phyloP scores from a whole-genome alignment of 2,113 vertebrate genomes.

The Ploceus nigricollis region DNA sequence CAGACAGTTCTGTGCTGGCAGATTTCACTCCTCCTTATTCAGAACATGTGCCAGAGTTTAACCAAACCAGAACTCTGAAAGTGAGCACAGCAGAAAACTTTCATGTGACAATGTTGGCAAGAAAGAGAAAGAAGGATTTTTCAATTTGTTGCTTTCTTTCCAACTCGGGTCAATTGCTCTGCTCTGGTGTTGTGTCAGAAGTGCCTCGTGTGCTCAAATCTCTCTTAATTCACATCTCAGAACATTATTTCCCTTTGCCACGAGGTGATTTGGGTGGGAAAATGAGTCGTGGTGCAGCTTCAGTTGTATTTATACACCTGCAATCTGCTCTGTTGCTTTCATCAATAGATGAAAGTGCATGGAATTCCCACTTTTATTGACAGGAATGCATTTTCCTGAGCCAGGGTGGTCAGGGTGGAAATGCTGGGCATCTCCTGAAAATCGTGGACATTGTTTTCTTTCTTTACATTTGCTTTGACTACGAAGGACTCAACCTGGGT shows the following conservation, averaged over 20 bases:
- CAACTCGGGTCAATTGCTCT: background rate
- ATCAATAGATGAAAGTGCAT: too few species aligned
- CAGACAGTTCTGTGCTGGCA: background rate
- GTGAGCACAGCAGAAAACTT: background rate
- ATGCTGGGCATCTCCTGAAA: background rate
- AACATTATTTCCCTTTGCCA: background rate
- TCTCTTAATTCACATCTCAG: background rate
- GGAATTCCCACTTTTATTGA: background rate
- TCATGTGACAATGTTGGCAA: background rate
- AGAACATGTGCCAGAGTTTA: background rate
- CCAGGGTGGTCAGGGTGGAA: background rate
- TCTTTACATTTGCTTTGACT: background rate
- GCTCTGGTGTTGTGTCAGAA: background rate
- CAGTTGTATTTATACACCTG: background rate
- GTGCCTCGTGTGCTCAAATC: background rate
- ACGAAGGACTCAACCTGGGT: rapidly evolving
- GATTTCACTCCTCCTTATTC: background rate
- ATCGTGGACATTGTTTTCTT: rapidly evolving
- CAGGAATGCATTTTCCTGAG: background rate
- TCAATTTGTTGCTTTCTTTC: background rate
- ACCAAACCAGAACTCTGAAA: background rate
- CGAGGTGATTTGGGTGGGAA: background rate
- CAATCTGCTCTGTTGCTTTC: background rate
- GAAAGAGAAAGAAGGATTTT: background rate
- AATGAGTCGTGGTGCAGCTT: background rate